These are phyloP conservation scores for Gonocerus acuteangulatus DNA, from an alignment of 2,888 invertebrate genomes.

Conservation along the genomic window DNA sequence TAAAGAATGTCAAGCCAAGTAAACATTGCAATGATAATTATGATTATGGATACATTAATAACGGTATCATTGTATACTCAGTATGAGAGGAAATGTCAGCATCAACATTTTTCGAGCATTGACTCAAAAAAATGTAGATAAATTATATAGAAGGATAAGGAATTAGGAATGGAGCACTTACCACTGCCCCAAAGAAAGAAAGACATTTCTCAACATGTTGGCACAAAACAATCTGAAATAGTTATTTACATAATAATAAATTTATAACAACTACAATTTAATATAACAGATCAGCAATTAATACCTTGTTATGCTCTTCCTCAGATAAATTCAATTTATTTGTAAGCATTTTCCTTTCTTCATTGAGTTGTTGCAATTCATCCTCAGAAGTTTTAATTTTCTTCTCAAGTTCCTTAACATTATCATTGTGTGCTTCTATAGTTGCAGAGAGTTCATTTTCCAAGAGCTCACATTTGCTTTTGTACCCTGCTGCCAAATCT, in stretches of 20 bases:
- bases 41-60: too few relatives aligned
- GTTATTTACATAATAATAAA: not conserved
- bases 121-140: too few relatives aligned
- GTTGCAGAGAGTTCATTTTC: constrained; percentile 40
- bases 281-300: not conserved
- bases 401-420: constrained; percentile 43
- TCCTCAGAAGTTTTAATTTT: constrained; percentile 44
- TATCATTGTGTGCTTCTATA: constrained; percentile 40
- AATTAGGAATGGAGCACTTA: constrained; percentile 19
- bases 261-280: not conserved
- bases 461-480: constrained; percentile 55
- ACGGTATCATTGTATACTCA: too few relatives aligned
- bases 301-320: constrained; percentile 52
- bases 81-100: too few relatives aligned
- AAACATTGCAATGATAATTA: too few relatives aligned
- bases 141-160: too few relatives aligned
- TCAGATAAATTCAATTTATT: constrained; percentile 56
- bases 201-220: constrained; percentile 29
- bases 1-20: too few relatives aligned
- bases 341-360: constrained; percentile 52
- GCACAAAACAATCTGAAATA: constrained; percentile 28
- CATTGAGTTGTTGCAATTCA: constrained; percentile 48
- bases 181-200: constrained; percentile 29
- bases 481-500: constrained; percentile 58
- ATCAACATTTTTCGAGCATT: too few relatives aligned